phyloP scores from a whole-genome alignment of 1,140 invertebrate species.

The Lordiphosa stackelbergi region DNA sequence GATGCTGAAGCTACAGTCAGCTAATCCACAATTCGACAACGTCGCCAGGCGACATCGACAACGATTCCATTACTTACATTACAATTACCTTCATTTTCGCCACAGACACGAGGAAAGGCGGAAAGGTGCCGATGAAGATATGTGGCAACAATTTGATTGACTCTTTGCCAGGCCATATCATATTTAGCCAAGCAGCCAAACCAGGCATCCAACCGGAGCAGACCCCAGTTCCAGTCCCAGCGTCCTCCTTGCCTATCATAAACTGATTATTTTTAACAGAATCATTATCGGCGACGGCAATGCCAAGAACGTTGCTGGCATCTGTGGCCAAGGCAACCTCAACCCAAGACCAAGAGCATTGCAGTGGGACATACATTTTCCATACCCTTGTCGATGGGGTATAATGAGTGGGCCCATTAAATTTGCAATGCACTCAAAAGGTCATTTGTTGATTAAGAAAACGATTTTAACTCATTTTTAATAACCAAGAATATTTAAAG shows the following conservation, averaged over 20 bases:
- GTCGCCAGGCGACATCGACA: constrained; percentile 18
- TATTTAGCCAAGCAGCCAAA: constrained; percentile 56
- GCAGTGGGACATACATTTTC: constrained; percentile 27
- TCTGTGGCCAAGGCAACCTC: constrained; percentile 27
- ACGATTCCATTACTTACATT: constrained; percentile 22
- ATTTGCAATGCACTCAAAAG: background rate
- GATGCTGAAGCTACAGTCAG: constrained; percentile 49
- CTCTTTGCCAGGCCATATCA: constrained; percentile 66
- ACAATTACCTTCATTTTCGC: constrained; percentile 55
- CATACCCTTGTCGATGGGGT: constrained; percentile 25
- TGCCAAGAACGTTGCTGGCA: constrained; percentile 5
- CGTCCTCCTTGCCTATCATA: constrained; percentile 54
- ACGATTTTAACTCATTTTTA: background rate
- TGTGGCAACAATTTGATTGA: constrained; percentile 71
- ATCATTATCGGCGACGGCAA: constrained; percentile 61
- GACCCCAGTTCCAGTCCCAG: constrained; percentile 9
- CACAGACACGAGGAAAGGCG: constrained; percentile 36
- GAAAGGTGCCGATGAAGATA: constrained; percentile 43
- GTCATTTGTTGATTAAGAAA: background rate
- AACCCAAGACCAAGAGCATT: constrained; percentile 35
- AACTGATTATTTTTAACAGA: constrained; percentile 76
- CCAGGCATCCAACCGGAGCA: constrained; percentile 29
- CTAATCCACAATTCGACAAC: constrained; percentile 63
- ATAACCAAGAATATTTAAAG: background rate
- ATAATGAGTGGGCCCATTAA: background rate